phyloP scores from a whole-genome alignment of 2,113 vertebrate species.

The Scytalopus superciliaris region DNA sequence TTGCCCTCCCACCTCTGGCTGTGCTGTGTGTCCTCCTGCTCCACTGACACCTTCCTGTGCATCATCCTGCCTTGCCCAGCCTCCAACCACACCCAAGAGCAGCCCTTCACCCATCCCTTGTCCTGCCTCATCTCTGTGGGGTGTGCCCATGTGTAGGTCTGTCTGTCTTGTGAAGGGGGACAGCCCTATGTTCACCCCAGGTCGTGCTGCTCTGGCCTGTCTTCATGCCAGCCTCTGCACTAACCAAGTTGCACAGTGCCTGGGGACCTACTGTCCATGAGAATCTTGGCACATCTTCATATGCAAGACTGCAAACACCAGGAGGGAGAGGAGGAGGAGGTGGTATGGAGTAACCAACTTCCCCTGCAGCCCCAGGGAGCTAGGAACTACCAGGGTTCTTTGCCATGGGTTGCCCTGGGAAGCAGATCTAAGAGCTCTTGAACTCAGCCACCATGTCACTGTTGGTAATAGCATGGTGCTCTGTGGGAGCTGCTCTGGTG shows the following conservation, averaged over 20 bases:
- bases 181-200: neutral
- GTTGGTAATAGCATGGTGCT: neutral
- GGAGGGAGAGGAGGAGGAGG: neutral
- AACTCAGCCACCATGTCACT: neutral
- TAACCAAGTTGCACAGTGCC: neutral
- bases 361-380: neutral
- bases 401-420: neutral
- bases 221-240: neutral
- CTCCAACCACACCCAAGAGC: neutral
- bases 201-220: neutral
- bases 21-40: neutral
- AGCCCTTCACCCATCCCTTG: neutral
- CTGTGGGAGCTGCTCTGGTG: neutral
- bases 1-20: neutral
- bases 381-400: neutral
- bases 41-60: accelerated
- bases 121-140: neutral
- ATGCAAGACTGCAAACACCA: neutral
- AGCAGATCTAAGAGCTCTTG: neutral
- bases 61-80: neutral
- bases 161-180: neutral
- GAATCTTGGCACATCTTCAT: neutral
- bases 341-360: neutral
- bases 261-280: neutral
- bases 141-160: neutral